phyloP scores from a whole-genome alignment of 2,888 invertebrate species.

The Eledona agricola region DNA sequence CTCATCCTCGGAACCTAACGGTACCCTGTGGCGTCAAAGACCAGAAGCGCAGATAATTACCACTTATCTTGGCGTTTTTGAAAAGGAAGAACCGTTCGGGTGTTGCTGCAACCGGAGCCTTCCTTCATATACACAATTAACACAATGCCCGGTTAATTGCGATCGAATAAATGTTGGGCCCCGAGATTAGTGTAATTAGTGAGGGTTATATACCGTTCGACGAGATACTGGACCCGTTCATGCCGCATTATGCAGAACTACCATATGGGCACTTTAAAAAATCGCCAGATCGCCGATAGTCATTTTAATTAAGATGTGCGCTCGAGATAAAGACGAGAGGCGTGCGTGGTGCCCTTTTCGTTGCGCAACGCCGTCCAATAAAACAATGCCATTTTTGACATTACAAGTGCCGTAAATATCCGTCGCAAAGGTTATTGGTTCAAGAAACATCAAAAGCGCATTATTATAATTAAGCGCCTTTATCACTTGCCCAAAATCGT shows the following conservation, averaged over 20 bases:
- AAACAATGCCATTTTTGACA: slow-evolving; percentile 27
- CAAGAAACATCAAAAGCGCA: slow-evolving; percentile 28
- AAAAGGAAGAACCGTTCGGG: slow-evolving; percentile 10
- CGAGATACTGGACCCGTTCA: slow-evolving; percentile 2
- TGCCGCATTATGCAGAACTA: slow-evolving; percentile 16
- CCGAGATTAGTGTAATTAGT: slow-evolving; percentile 22
- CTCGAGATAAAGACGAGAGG: slow-evolving; percentile 8
- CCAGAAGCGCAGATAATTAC: slow-evolving; percentile 14
- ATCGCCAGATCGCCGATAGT: slow-evolving; percentile 10
- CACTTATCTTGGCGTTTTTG: not conserved
- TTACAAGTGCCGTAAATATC: slow-evolving; percentile 8
- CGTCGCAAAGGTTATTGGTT: slow-evolving; percentile 24
- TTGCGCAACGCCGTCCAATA: slow-evolving; percentile 10
- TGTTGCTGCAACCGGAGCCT: slow-evolving; percentile 18
- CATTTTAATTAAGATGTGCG: slow-evolving; percentile 12
- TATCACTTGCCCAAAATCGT: slow-evolving; percentile 12
- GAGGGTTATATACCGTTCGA: slow-evolving; percentile 9
- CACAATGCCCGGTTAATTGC: slow-evolving; percentile 20
- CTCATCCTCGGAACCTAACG: no score
- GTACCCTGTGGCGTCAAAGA: no score
- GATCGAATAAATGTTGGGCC: slow-evolving; percentile 11
- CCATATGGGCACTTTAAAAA: slow-evolving; percentile 5
- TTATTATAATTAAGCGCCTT: slow-evolving; percentile 26
- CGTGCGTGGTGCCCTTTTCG: not conserved
- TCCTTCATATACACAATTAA: slow-evolving; percentile 17